These are phyloP conservation scores for Alviniconcha marisindica DNA, from an alignment of 1,140 invertebrate species.

Conservation along the genomic window DNA sequence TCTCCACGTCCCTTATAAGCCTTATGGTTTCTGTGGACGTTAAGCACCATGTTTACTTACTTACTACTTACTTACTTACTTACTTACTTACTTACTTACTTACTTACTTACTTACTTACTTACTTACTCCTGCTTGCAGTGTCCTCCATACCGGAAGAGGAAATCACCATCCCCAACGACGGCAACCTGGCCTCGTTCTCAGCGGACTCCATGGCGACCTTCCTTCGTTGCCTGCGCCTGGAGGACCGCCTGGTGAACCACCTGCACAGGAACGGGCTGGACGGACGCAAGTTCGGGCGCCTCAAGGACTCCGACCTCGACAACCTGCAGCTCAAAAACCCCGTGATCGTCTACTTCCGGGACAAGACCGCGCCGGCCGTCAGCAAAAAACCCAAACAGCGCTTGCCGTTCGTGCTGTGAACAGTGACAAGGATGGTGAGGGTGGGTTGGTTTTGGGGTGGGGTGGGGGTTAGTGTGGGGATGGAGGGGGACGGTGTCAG, in stretches of 20 bases:
- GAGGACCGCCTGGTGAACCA: conserved; percentile 54
- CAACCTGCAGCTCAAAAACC: conserved; percentile 54
- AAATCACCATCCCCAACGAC: conserved; percentile 86
- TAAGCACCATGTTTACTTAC: no score
- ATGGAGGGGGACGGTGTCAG: no score
- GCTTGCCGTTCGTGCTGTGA: conserved; percentile 51
- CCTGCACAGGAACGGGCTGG: conserved; percentile 54
- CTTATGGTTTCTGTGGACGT: no score
- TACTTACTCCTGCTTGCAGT: neutral
- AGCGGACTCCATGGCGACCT: conserved; percentile 55
- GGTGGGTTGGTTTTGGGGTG: neutral
- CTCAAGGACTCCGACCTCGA: conserved; percentile 62
- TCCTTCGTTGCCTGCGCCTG: conserved; percentile 53
- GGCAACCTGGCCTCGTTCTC: conserved; percentile 55
- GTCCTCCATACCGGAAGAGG: conserved; percentile 72
- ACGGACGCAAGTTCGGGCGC: conserved; percentile 57
- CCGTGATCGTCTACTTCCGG: conserved; percentile 56
- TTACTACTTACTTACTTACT: no score
- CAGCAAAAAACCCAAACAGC: conserved; percentile 40
- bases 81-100: no score
- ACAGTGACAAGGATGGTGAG: no score
- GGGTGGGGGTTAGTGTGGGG: neutral
- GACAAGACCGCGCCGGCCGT: conserved; percentile 44
- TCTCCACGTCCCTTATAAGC: no score
- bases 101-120: no score